These are phyloP conservation scores for Macrochelys suwanniensis DNA, from an alignment of 2,797 vertebrate species.

Conservation along the genomic window DNA sequence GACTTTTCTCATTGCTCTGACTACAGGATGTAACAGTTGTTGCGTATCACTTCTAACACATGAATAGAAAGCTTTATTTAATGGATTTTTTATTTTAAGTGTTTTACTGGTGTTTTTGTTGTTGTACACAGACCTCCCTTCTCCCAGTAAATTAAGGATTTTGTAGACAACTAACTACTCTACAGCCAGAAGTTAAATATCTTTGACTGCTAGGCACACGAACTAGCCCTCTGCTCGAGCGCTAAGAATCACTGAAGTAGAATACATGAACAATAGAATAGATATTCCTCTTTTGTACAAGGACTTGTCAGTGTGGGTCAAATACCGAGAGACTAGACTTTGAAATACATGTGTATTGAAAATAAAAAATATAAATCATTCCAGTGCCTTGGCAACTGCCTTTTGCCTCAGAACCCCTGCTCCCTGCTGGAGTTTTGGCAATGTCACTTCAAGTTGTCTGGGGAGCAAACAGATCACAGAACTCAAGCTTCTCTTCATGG, in stretches of 20 bases:
- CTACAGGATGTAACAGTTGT: background rate
- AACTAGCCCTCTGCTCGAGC: slow-evolving; percentile 46
- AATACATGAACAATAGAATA: slow-evolving; percentile 52
- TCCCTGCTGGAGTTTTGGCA: background rate
- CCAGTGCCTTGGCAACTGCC: background rate
- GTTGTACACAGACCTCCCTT: slow-evolving; percentile 38
- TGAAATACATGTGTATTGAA: slow-evolving; percentile 36
- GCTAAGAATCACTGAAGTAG: slow-evolving; percentile 41
- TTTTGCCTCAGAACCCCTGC: slow-evolving; percentile 3
- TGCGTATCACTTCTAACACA: slow-evolving; percentile 5
- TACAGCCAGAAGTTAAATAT: slow-evolving; percentile 52
- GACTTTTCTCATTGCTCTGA: slow-evolving; percentile 8
- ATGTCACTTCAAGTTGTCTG: background rate
- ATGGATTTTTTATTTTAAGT: slow-evolving; percentile 23
- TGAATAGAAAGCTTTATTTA: slow-evolving; percentile 16
- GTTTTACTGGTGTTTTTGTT: slow-evolving; percentile 5
- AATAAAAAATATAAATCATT: slow-evolving; percentile 1
- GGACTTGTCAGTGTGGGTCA: slow-evolving; percentile 17
- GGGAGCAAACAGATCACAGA: fast-evolving
- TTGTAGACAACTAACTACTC: slow-evolving; percentile 53
- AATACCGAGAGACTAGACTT: slow-evolving; percentile 35
- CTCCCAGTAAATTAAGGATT: slow-evolving; percentile 64
- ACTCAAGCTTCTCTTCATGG: background rate
- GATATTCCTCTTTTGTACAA: slow-evolving; percentile 34
- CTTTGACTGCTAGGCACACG: slow-evolving; percentile 32